These are phyloP conservation scores for Trematomus loennbergii DNA, from an alignment of 2,113 vertebrate genomes.

Conservation along the genomic window DNA sequence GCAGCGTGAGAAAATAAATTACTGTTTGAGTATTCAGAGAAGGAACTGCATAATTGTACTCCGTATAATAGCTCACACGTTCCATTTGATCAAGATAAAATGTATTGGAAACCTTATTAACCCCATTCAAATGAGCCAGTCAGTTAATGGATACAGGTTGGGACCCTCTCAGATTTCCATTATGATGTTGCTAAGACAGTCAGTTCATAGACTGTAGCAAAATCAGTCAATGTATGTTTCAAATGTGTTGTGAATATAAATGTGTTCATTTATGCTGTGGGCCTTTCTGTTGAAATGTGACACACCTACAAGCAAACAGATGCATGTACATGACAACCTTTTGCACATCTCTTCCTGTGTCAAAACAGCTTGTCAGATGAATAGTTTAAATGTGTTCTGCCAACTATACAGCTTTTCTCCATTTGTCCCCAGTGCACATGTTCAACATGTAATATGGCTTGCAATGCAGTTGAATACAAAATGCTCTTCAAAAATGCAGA, in stretches of 20 bases:
- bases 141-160: slow-evolving; percentile 25
- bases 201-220: background rate
- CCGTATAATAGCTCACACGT: background rate
- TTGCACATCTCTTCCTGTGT: slow-evolving; percentile 16
- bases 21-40: background rate
- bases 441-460: slow-evolving; percentile 13
- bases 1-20: background rate
- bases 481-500: slow-evolving; percentile 1
- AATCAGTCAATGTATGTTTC: background rate
- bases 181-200: slow-evolving; percentile 12
- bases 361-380: slow-evolving; percentile 28
- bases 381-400: slow-evolving; percentile 21
- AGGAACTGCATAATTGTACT: background rate
- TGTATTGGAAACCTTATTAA: slow-evolving; percentile 48
- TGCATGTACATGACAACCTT: slow-evolving; percentile 13
- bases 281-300: background rate
- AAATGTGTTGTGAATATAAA: background rate
- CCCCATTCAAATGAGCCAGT: slow-evolving; percentile 37
- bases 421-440: slow-evolving; percentile 15
- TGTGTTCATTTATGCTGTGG: background rate
- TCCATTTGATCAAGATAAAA: slow-evolving; percentile 28
- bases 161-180: slow-evolving; percentile 36
- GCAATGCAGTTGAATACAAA: slow-evolving; percentile 33
- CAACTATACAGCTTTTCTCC: slow-evolving; percentile 4
- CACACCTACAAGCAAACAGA: slow-evolving; percentile 15